Evolutionary conservation across 1,140 invertebrate species (phyloP).

Genomic region (Acromyrmex charruanus): DNA sequence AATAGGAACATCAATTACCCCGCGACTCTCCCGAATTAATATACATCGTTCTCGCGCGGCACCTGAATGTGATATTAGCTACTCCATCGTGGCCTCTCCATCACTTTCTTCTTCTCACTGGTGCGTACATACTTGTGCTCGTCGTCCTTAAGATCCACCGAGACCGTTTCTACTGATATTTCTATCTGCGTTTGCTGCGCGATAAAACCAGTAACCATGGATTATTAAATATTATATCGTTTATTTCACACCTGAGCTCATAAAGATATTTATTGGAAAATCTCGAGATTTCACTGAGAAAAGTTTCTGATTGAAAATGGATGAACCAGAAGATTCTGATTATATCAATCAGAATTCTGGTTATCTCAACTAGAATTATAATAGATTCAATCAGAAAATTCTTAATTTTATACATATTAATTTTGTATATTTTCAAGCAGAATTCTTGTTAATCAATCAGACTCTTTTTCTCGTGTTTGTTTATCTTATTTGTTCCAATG

Average conservation of each 20-base stretch:
- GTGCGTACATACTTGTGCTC: neutral
- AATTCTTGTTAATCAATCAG: no score
- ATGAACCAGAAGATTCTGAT: no score
- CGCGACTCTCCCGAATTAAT: conserved; percentile 70
- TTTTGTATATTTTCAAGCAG: no score
- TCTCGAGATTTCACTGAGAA: neutral
- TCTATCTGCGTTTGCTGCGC: neutral
- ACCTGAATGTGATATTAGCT: conserved; percentile 55
- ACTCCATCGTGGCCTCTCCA: conserved; percentile 10
- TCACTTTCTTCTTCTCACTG: conserved; percentile 67
- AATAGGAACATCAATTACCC: conserved; percentile 59
- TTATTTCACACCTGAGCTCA: neutral
- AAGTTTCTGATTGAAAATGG: no score
- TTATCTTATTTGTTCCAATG: neutral
- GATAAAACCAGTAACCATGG: neutral
- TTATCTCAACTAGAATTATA: no score
- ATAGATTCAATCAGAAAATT: no score
- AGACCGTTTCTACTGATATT: neutral
- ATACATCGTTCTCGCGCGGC: conserved; percentile 65
- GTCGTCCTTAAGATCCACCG: neutral
- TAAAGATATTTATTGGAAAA: neutral
- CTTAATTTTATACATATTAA: no score
- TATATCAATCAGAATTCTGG: no score
- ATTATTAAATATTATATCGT: neutral
- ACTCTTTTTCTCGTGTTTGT: no score